Evolutionary conservation across 1,140 invertebrate genomes (phyloP), one percentile per base, ranked within the genome.

Genomic region (Dolichoris vasculosae): DNA sequence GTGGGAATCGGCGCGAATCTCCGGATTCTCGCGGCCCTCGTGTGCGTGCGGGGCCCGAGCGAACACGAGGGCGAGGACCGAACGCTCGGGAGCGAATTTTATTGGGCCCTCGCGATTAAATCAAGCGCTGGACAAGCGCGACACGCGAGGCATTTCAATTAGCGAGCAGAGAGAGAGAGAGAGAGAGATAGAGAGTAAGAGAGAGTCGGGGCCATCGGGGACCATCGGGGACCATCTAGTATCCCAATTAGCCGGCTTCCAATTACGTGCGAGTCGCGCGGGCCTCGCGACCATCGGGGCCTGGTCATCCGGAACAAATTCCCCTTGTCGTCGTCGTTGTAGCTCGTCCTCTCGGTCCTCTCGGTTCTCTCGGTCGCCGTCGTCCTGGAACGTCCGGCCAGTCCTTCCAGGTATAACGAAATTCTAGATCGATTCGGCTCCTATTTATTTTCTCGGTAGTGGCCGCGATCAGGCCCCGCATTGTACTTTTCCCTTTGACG

Each of bases 61-160:
- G 3, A 11, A 13, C 1, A 26, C 55, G 20, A 51, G 48, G 48
- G 15, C 48, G 48, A 51, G 15, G 8, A 13, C 48, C n/a, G n/a
- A n/a, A n/a, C n/a, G n/a, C 3, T 32, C 55, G 78, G 0, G 11
- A 59, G 83, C 20, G 77, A 23, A 80, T 85, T 81, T 85, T 81
- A 85, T 85, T 75, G 83, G 46, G 76, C 4, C 23, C 6, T 17
- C 77, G 63, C 48, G 83, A 85, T 85, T 81, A 75, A 80, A 85
- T 85, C 76, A 71, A 79, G 63, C 23, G 23, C 23, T 8, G 76
- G 83, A 79, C 64, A 79, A 69, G 77, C 83, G 83, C 77, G 83
- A 84, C 83, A 85, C 83, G 83, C 83, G 83, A 85, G 67, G 64
- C 83, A 51, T 85, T 84, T 85, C 83, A 85, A 85, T 85, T 85